phyloP scores from a whole-genome alignment of 1,140 invertebrate genomes.

The Drosophila pseudoobscura region DNA sequence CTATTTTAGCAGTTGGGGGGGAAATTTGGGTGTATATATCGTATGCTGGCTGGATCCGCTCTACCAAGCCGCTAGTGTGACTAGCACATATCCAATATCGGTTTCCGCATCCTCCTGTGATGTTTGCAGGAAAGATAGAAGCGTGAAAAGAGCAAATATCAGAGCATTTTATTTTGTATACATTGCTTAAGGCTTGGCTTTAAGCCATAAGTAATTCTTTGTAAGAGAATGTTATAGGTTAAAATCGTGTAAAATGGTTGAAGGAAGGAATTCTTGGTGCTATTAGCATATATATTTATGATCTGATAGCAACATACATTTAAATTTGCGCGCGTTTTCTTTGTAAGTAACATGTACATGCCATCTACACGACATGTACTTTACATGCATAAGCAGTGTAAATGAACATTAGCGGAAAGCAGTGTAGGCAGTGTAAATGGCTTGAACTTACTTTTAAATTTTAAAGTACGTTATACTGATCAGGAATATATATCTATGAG shows the following conservation, averaged over 20 bases:
- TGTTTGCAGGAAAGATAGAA: conserved; percentile 47
- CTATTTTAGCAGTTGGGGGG: conserved; percentile 43
- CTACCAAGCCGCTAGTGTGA: conserved; percentile 85
- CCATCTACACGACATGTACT: too few species aligned
- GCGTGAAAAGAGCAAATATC: conserved; percentile 68
- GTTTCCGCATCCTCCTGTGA: conserved; percentile 82
- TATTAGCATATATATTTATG: not conserved
- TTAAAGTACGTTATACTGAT: too few species aligned
- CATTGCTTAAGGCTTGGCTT: conserved; percentile 47
- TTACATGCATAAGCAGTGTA: too few species aligned
- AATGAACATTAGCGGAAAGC: too few species aligned
- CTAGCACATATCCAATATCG: conserved; percentile 85
- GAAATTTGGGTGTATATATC: conserved; percentile 21
- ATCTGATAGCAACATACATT: not conserved
- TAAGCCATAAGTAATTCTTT: conserved; percentile 3
- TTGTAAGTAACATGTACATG: too few species aligned
- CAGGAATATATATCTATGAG: too few species aligned
- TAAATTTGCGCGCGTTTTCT: too few species aligned
- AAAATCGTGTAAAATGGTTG: conserved; percentile 15
- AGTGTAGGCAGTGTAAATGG: too few species aligned
- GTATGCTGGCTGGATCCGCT: conserved; percentile 39
- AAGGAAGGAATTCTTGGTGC: not conserved
- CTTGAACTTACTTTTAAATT: too few species aligned
- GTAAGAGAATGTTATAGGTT: not conserved
- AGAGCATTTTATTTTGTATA: conserved; percentile 74